phyloP scores from a whole-genome alignment of 2,797 vertebrate species.

The Sarcophilus harrisii region DNA sequence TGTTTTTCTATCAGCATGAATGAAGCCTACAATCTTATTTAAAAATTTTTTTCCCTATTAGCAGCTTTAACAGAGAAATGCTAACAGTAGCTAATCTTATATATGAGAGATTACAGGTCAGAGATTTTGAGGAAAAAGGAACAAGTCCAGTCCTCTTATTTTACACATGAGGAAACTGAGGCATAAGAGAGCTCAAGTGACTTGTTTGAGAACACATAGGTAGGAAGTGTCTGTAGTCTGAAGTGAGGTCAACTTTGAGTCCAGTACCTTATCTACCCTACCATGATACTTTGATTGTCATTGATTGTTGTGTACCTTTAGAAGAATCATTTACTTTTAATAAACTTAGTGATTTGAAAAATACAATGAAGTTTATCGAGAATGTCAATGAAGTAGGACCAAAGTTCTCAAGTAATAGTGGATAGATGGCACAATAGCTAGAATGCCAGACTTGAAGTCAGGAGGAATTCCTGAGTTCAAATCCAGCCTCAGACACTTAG shows the following conservation, averaged over 20 bases:
- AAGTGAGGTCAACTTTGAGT: background rate
- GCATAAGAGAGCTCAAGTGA: background rate
- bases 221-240: background rate
- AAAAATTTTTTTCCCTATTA: background rate
- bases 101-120: background rate
- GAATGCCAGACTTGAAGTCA: too few species aligned
- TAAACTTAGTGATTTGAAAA: background rate
- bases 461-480: too few species aligned
- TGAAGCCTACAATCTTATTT: background rate
- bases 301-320: background rate
- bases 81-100: background rate
- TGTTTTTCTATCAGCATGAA: background rate
- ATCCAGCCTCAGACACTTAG: too few species aligned
- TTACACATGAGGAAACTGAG: background rate
- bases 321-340: background rate
- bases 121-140: background rate
- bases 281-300: background rate
- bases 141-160: background rate
- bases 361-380: background rate
- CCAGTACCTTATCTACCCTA: background rate
- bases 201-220: too few species aligned
- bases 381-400: background rate
- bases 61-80: background rate
- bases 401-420: too few species aligned
- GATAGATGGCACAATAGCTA: too few species aligned